Evolutionary conservation across 2,113 vertebrate genomes (phyloP).

Genomic region (Stigmatopora nigra): DNA sequence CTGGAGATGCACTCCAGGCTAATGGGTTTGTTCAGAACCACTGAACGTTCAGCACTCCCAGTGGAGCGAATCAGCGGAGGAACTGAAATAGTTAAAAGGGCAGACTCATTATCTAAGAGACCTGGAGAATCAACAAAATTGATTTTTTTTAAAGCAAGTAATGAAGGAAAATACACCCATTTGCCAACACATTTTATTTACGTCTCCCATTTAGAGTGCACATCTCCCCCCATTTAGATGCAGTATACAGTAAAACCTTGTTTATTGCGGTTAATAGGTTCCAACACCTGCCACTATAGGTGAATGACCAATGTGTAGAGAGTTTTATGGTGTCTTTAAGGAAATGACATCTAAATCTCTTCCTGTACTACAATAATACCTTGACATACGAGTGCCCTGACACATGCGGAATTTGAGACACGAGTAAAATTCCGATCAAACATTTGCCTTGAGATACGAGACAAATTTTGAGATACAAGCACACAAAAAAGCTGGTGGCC

Average conservation of each 20-base stretch:
- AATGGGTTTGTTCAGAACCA: conserved; percentile 76
- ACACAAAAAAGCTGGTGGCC: no score
- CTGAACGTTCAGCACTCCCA: conserved; percentile 73
- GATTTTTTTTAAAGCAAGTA: background rate
- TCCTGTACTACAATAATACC: no score
- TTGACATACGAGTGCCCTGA: no score
- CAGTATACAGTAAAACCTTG: background rate
- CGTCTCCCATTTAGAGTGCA: conserved; percentile 34
- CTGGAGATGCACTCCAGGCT: conserved; percentile 81
- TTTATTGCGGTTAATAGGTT: no score
- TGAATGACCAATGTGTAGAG: no score
- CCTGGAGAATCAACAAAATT: background rate
- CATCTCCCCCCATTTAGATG: conserved; percentile 1
- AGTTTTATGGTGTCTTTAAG: no score
- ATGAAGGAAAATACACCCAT: conserved; percentile 8
- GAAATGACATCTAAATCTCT: no score
- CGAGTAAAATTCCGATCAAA: no score
- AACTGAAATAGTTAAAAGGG: conserved; percentile 66
- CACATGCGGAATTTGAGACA: no score
- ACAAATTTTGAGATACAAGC: no score
- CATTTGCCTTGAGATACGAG: no score
- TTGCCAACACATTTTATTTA: background rate
- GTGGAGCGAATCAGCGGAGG: conserved; percentile 81
- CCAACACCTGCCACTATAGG: no score
- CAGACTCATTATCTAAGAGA: background rate